Percentiles rank a stretch among this genome's conserved stretches.
These are phyloP conservation scores for Callopanchax toddi DNA, from an alignment of 2,113 vertebrate species.

Conservation along the genomic window DNA sequence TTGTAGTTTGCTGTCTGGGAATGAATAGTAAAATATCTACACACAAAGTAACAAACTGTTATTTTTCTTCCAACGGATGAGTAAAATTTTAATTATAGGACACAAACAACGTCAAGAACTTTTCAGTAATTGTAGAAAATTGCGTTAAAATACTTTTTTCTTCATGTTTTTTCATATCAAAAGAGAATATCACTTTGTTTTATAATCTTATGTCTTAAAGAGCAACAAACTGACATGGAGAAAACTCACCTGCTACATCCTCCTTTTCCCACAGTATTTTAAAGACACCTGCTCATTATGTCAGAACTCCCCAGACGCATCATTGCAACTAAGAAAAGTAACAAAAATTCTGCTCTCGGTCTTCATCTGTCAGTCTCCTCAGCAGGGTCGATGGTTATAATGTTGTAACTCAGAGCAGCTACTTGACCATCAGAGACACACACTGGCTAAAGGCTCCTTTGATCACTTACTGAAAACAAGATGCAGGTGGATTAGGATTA, in stretches of 20 bases:
- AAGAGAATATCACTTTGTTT: no score
- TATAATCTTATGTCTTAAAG: no score
- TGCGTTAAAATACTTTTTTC: neutral
- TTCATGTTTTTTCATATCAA: neutral
- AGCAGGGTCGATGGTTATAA: neutral
- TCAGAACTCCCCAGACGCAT: neutral
- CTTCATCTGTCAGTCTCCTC: constrained; percentile 7
- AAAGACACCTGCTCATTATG: no score
- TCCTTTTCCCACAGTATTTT: constrained; percentile 11
- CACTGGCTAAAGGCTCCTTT: constrained; percentile 25
- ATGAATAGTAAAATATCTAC: neutral
- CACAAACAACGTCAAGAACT: neutral
- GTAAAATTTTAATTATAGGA: neutral
- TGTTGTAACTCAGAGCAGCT: neutral
- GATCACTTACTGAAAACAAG: constrained; percentile 70
- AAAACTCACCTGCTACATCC: constrained; percentile 59
- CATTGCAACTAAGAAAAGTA: neutral
- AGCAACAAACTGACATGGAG: no score
- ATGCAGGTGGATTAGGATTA: constrained; percentile 80
- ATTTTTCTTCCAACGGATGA: neutral
- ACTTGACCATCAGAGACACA: constrained; percentile 8
- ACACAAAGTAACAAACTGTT: neutral
- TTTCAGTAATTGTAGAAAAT: neutral
- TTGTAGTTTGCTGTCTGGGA: constrained; percentile 14
- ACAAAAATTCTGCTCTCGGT: neutral